Evolutionary conservation across 2,797 vertebrate genomes (phyloP).

Genomic region (Gallinago nigripennis): DNA sequence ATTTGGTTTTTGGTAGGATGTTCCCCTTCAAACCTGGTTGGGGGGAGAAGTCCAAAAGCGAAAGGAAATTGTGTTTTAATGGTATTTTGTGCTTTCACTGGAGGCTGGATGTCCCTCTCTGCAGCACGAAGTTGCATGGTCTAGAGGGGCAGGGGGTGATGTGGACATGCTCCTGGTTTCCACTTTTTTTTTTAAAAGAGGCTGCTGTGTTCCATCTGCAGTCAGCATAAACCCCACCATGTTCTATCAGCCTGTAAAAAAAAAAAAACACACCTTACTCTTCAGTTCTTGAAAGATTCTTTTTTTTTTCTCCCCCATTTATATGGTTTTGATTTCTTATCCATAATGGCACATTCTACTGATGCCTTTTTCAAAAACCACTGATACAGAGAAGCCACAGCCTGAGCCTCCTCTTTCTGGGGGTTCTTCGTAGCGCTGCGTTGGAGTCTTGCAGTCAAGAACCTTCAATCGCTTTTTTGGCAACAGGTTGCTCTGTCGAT

Average conservation of each 20-base stretch:
- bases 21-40: constrained; percentile 41
- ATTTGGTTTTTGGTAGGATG: constrained; percentile 49
- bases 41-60: not conserved
- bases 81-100: not conserved
- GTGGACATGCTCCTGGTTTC: constrained; percentile 21
- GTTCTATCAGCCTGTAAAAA: constrained; percentile 35
- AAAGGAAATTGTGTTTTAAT: not conserved
- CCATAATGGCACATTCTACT: not conserved
- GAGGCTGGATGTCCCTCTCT: not conserved
- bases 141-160: constrained; percentile 2
- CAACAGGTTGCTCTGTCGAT: not conserved
- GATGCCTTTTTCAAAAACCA: not conserved
- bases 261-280: not conserved
- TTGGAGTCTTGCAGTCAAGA: not conserved
- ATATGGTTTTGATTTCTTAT: not conserved
- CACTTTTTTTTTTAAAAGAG: not conserved
- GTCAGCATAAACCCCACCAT: not conserved
- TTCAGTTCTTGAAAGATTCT: not conserved
- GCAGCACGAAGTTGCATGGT: not conserved
- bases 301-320: not conserved
- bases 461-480: not conserved
- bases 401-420: not conserved
- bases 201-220: constrained; percentile 1
- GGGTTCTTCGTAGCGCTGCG: not conserved
- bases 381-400: not conserved